A percentile compares a stretch with the other conserved stretches of the same genome.
Evolutionary conservation across 2,888 invertebrate genomes (phyloP).

Genomic region (Omphaloscelis lunosa): DNA sequence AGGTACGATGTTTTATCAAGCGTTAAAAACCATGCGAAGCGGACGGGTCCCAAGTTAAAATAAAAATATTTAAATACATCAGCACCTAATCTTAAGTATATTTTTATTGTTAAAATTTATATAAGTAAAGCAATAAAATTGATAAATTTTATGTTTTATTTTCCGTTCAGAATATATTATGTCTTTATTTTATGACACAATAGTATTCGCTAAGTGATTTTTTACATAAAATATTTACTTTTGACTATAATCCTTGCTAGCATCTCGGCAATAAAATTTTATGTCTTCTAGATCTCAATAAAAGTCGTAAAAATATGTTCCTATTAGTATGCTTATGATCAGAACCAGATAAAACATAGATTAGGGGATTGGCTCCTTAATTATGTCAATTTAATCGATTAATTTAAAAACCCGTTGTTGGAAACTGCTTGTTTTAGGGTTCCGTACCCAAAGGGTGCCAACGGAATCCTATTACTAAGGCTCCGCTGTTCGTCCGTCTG

Average conservation of each 20-base stretch:
- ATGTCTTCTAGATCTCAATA: constrained; percentile 31
- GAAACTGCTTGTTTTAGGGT: no score
- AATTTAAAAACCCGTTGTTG: constrained; percentile 2
- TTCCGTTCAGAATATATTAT: constrained; percentile 6
- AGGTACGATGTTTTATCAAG: no score
- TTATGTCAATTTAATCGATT: constrained; percentile 17
- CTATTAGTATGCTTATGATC: constrained; percentile 22
- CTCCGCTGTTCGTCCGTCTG: no score
- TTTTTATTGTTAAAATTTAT: constrained; percentile 7
- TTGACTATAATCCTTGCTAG: constrained; percentile 6
- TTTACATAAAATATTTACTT: constrained; percentile 11
- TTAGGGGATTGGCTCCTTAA: constrained; percentile 9
- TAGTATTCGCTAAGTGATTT: constrained; percentile 32
- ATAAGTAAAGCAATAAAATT: not conserved
- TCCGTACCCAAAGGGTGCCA: no score
- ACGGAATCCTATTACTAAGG: no score
- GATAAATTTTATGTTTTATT: constrained; percentile 26
- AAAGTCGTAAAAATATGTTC: constrained; percentile 31
- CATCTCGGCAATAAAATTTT: constrained; percentile 31
- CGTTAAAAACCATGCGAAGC: no score
- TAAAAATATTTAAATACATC: not conserved
- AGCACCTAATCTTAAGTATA: not conserved
- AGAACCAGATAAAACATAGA: constrained; percentile 31
- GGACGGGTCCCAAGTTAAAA: not conserved
- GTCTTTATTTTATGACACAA: constrained; percentile 16